These are phyloP conservation scores for Oryctolagus cuniculus DNA, from an alignment of 2,113 vertebrate species.

Conservation along the genomic window mOryCun1.1 NC_091439.1:93823501-93824000, in stretches of 20 bases:
- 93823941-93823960: neutral
- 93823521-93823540: neutral
- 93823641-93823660: neutral
- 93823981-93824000: neutral
- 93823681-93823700: neutral
- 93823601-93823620: neutral
- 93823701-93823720: conserved; percentile 24
- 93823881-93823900: neutral
- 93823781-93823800: neutral
- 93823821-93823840: neutral
- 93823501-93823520: neutral
- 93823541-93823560: conserved; percentile 34
- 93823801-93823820: neutral
- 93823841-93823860: neutral
- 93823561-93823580: neutral
- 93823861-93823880: neutral
- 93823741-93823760: neutral
- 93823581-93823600: neutral
- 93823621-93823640: neutral
- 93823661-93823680: neutral
- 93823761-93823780: neutral
- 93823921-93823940: neutral
- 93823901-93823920: neutral
- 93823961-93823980: neutral
- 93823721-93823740: neutral